These are phyloP conservation scores for Rhamphomyia laevipes DNA, from an alignment of 2,888 invertebrate genomes.

Conservation along the genomic window DNA sequence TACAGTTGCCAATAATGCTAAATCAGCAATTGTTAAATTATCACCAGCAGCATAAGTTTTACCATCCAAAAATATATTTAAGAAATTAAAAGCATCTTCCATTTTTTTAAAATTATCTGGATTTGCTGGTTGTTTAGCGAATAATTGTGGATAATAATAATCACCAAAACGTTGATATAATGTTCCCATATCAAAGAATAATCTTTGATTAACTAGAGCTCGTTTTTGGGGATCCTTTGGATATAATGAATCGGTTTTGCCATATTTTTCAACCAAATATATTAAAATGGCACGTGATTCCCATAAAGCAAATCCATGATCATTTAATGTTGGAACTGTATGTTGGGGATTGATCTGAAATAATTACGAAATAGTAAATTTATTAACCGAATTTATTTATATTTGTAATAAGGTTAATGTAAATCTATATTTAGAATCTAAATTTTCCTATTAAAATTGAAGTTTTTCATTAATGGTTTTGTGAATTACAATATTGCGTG, in stretches of 20 bases:
- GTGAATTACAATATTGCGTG: too few relatives aligned
- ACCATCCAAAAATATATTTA: conserved; percentile 61
- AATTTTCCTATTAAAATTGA: too few relatives aligned
- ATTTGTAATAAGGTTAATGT: too few relatives aligned
- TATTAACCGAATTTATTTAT: neutral
- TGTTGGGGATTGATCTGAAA: conserved; percentile 70
- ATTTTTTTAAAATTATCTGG: conserved; percentile 56
- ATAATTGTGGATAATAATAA: conserved; percentile 54
- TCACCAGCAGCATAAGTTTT: conserved; percentile 61
- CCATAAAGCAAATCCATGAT: conserved; percentile 68
- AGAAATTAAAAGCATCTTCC: conserved; percentile 51
- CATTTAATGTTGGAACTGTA: conserved; percentile 70
- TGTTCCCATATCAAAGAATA: conserved; percentile 70
- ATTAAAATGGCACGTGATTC: conserved; percentile 76
- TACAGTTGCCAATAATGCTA: conserved; percentile 53
- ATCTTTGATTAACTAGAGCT: conserved; percentile 63
- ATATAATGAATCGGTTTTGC: conserved; percentile 57
- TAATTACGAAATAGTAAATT: neutral
- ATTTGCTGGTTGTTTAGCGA: conserved; percentile 50
- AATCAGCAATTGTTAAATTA: conserved; percentile 65
- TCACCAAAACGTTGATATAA: conserved; percentile 58
- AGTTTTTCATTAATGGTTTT: too few relatives aligned
- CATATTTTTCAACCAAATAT: conserved; percentile 71
- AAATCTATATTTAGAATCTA: too few relatives aligned
- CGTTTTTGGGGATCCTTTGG: conserved; percentile 68